phyloP scores from a whole-genome alignment of 2,888 invertebrate species.

The Lithophane ornitopus region DNA sequence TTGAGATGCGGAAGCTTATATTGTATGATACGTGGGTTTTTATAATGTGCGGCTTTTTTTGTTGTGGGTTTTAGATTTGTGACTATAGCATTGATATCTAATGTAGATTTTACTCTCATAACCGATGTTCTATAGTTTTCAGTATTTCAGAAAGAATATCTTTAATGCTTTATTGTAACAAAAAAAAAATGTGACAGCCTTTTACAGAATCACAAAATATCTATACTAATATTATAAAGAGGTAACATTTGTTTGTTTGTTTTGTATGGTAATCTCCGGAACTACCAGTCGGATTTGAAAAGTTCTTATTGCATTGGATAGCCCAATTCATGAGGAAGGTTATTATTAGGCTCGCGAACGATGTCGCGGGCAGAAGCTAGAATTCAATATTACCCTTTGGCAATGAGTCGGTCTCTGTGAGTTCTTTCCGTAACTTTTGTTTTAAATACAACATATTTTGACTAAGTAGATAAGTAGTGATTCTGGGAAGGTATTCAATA shows the following conservation, averaged over 20 bases:
- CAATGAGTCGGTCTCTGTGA: not conserved
- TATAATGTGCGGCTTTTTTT: not conserved
- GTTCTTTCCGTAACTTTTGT: not conserved
- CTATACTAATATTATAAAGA: too few relatives aligned
- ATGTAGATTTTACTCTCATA: not conserved
- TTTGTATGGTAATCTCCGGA: too few relatives aligned
- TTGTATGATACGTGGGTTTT: conserved; percentile 38
- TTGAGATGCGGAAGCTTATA: conserved; percentile 50
- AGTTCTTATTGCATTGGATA: too few relatives aligned
- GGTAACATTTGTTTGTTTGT: too few relatives aligned
- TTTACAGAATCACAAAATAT: not conserved
- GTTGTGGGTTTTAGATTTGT: not conserved
- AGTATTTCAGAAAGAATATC: not conserved
- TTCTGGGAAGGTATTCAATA: not conserved
- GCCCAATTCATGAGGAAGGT: too few relatives aligned
- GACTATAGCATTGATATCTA: not conserved
- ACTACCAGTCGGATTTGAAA: too few relatives aligned
- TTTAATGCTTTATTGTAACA: too few relatives aligned
- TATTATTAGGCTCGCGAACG: too few relatives aligned
- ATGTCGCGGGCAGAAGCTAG: too few relatives aligned
- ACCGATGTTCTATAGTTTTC: not conserved
- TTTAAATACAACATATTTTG: not conserved
- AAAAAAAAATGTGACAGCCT: too few relatives aligned
- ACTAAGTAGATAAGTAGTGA: not conserved
- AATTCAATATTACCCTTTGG: not conserved